Conservation (phyloP, 2,888 invertebrate genomes). For the Arenicola marina region DNA sequence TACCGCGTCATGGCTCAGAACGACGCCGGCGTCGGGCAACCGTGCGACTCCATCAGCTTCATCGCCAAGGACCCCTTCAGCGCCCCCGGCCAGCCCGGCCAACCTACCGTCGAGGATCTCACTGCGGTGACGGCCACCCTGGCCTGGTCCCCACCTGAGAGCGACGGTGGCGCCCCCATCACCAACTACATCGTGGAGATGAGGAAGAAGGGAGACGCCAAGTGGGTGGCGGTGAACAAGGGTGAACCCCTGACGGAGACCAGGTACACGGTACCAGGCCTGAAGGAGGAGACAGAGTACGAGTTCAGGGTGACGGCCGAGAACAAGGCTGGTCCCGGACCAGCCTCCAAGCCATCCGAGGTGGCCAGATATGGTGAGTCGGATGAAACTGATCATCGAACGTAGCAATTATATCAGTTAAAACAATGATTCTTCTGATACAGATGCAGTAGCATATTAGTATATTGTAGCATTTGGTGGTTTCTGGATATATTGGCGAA, state of each 20-base stretch:
- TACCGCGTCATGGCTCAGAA: slow-evolving; percentile 59
- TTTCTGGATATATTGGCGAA: too few relatives aligned
- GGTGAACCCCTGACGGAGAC: slow-evolving; percentile 6
- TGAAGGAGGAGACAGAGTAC: slow-evolving; percentile 64
- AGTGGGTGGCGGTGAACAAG: slow-evolving; percentile 38
- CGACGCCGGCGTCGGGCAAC: slow-evolving; percentile 53
- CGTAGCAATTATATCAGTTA: too few relatives aligned
- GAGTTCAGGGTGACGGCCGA: slow-evolving; percentile 85
- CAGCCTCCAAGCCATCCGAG: slow-evolving; percentile 57
- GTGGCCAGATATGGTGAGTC: slow-evolving; percentile 14
- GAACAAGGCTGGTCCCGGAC: slow-evolving; percentile 88
- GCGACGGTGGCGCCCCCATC: slow-evolving; percentile 57
- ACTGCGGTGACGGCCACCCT: slow-evolving; percentile 24
- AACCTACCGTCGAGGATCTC: slow-evolving; percentile 20
- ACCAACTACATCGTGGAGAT: slow-evolving; percentile 53
- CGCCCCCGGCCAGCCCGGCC: slow-evolving; percentile 42
- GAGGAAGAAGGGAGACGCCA: slow-evolving; percentile 28
- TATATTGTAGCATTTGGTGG: too few relatives aligned
- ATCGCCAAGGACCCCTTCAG: slow-evolving; percentile 47
- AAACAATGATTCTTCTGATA: too few relatives aligned
- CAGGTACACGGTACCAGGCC: slow-evolving; percentile 22
- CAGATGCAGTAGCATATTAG: too few relatives aligned
- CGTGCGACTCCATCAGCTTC: slow-evolving; percentile 40
- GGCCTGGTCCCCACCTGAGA: slow-evolving; percentile 60
- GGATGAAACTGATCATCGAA: too few relatives aligned